These are phyloP conservation scores for Pristionchus arcanus DNA, from an alignment of 2,888 invertebrate genomes.

Conservation along the genomic window DNA sequence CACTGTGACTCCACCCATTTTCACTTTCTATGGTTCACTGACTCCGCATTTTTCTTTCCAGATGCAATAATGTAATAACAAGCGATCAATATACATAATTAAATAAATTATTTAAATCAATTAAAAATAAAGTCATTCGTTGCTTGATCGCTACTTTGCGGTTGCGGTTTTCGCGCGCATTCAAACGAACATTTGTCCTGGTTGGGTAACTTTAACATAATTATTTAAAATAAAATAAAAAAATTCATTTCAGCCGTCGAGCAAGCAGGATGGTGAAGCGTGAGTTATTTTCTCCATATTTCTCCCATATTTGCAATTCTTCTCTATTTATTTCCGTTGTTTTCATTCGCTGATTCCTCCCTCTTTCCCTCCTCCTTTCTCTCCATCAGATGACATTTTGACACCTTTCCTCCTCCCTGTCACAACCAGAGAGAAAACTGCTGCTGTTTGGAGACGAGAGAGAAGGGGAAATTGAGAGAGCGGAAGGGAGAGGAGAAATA, in stretches of 20 bases:
- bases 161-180: too few species aligned
- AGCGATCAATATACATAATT: too few species aligned
- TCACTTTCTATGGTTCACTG: too few species aligned
- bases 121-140: too few species aligned
- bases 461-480: not conserved
- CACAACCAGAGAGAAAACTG: slow-evolving; percentile 27
- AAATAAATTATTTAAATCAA: too few species aligned
- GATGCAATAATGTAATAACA: too few species aligned
- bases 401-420: not conserved
- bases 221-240: not conserved
- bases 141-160: too few species aligned
- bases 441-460: not conserved
- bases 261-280: not conserved
- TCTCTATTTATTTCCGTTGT: not conserved
- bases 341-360: not conserved
- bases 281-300: not conserved
- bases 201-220: too few species aligned
- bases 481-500: not conserved
- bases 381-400: slow-evolving; percentile 10
- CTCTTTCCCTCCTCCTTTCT: not conserved
- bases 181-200: too few species aligned
- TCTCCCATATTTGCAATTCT: not conserved
- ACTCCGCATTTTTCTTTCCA: too few species aligned
- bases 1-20: too few species aligned
- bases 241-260: not conserved